A percentile compares a stretch with the other conserved stretches of the same genome.
Conservation (phyloP, 2,113 vertebrate species). For the Lepidothrix coronata region DNA sequence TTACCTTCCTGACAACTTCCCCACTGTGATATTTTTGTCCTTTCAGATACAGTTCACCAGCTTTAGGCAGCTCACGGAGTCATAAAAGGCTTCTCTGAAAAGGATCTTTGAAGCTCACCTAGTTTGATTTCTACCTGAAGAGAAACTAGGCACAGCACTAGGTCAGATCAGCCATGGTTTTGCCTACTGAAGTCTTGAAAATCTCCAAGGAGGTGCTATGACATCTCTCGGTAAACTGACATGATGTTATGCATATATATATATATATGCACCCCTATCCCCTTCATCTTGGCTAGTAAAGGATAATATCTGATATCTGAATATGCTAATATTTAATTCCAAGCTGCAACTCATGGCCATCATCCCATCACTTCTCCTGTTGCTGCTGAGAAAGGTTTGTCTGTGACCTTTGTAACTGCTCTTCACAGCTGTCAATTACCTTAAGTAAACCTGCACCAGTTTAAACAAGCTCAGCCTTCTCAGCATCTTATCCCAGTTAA, state of each 20-base stretch:
- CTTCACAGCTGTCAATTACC: neutral
- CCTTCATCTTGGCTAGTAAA: neutral
- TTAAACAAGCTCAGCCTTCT: neutral
- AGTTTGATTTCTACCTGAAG: neutral
- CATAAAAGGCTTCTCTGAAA: neutral
- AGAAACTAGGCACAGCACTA: neutral
- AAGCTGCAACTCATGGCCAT: neutral
- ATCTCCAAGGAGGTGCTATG: neutral
- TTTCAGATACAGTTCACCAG: neutral
- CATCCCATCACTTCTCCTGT: rapidly evolving
- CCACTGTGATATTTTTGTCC: neutral
- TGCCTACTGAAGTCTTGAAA: neutral
- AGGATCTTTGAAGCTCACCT: neutral
- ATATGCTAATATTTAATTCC: neutral
- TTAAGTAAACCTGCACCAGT: neutral
- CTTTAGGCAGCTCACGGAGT: neutral
- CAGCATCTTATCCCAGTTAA: neutral
- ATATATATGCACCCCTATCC: too few relatives aligned
- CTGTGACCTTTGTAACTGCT: neutral
- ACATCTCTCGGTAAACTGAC: neutral
- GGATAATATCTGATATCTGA: neutral
- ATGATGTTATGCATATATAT: neutral
- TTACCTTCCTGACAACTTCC: neutral
- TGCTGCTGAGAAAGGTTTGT: neutral
- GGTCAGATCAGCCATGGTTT: neutral